phyloP scores from a whole-genome alignment of 2,888 invertebrate species.

The Proisotoma minuta region DNA sequence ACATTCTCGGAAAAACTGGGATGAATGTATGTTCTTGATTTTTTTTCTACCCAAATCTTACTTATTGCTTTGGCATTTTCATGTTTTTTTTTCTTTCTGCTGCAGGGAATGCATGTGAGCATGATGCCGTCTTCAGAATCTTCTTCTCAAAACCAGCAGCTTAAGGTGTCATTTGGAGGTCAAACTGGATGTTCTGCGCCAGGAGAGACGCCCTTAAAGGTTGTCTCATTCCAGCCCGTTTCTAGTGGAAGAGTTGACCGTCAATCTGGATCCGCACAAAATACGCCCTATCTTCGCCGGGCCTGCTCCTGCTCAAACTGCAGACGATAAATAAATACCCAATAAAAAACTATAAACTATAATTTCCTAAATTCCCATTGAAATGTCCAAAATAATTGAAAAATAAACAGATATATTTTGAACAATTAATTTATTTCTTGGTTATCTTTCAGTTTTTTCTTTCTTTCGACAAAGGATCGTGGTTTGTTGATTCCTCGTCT shows the following conservation, averaged over 20 bases:
- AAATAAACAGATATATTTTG: neutral
- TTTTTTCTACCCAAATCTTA: neutral
- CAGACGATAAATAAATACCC: too few relatives aligned
- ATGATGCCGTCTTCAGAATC: conserved; percentile 33
- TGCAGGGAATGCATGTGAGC: conserved; percentile 25
- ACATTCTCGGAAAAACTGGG: conserved; percentile 33
- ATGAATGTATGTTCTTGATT: conserved; percentile 14
- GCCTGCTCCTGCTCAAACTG: too few relatives aligned
- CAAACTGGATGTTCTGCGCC: conserved; percentile 18
- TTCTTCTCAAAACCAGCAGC: conserved; percentile 28
- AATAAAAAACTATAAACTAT: too few relatives aligned
- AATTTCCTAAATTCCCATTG: too few relatives aligned
- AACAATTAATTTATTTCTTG: too few relatives aligned
- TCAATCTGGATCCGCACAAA: too few relatives aligned
- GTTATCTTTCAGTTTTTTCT: too few relatives aligned
- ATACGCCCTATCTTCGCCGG: too few relatives aligned
- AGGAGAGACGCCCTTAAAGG: conserved; percentile 35
- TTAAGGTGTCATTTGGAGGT: conserved; percentile 36
- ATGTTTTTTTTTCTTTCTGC: too few relatives aligned
- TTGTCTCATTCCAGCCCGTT: conserved; percentile 33
- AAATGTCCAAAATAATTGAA: neutral
- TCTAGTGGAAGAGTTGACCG: conserved; percentile 15
- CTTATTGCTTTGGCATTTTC: neutral
- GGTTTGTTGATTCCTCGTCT: too few relatives aligned
- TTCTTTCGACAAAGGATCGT: too few relatives aligned